Evolutionary conservation across 2,888 invertebrate genomes (phyloP).

Genomic region (Merodon equestris): DNA sequence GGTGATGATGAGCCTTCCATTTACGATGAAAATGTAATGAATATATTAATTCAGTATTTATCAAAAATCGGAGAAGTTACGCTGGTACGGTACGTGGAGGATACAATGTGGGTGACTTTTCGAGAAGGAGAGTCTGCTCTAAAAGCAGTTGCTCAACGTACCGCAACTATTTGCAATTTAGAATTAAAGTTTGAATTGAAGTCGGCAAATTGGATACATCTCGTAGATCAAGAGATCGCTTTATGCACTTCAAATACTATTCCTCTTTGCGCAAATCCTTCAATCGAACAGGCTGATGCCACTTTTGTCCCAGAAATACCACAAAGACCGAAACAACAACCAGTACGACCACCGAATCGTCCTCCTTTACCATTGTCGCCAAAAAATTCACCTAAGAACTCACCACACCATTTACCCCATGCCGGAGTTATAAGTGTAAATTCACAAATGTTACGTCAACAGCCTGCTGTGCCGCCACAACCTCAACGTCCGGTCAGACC

Average conservation of each 20-base stretch:
- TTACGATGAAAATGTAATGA: slow-evolving; percentile 90
- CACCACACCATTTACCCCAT: slow-evolving; percentile 78
- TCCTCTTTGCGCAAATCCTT: slow-evolving; percentile 82
- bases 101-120: slow-evolving; percentile 95
- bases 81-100: slow-evolving; percentile 92
- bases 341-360: slow-evolving; percentile 80
- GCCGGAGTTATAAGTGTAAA: slow-evolving; percentile 81
- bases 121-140: slow-evolving; percentile 93
- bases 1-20: slow-evolving; percentile 81
- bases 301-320: slow-evolving; percentile 80
- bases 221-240: slow-evolving; percentile 89
- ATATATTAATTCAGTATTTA: slow-evolving; percentile 88
- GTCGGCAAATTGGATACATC: slow-evolving; percentile 91
- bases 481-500: slow-evolving; percentile 71
- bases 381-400: slow-evolving; percentile 79
- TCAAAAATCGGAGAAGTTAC: slow-evolving; percentile 93
- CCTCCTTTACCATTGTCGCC: slow-evolving; percentile 81
- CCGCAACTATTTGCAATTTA: slow-evolving; percentile 83
- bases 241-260: slow-evolving; percentile 92
- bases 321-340: slow-evolving; percentile 79
- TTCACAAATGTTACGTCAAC: slow-evolving; percentile 76
- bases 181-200: slow-evolving; percentile 87
- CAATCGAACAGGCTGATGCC: slow-evolving; percentile 75
- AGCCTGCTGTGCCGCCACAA: slow-evolving; percentile 69
- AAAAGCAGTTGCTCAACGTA: slow-evolving; percentile 82